These are phyloP conservation scores for Eupsilia transversa DNA, from an alignment of 2,888 invertebrate species.

Conservation along the genomic window DNA sequence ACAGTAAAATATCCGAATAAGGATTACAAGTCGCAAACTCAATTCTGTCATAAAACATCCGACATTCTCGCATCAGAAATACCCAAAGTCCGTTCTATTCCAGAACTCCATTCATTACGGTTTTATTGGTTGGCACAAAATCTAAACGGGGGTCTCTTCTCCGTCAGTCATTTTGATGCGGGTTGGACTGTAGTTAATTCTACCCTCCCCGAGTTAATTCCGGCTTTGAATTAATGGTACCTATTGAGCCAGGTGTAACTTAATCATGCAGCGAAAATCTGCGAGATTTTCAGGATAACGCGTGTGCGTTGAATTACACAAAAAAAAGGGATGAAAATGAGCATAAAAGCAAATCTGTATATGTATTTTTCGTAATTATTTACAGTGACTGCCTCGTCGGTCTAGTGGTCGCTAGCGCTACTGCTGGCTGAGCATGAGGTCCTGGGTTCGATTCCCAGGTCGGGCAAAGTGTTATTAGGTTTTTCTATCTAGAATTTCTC, in stretches of 20 bases:
- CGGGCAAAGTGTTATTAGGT: too few species aligned
- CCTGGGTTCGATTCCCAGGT: too few species aligned
- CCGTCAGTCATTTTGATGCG: slow-evolving; percentile 60
- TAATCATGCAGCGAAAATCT: slow-evolving; percentile 41
- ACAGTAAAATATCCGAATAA: too few species aligned
- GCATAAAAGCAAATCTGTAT: neutral
- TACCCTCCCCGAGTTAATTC: slow-evolving; percentile 51
- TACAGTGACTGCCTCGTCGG: too few species aligned
- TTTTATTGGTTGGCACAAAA: slow-evolving; percentile 46
- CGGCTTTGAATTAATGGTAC: slow-evolving; percentile 36
- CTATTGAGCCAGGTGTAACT: slow-evolving; percentile 38
- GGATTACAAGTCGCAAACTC: too few species aligned
- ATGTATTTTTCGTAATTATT: too few species aligned
- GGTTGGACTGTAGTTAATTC: slow-evolving; percentile 52
- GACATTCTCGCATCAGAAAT: neutral
- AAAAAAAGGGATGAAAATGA: neutral
- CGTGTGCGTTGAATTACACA: neutral
- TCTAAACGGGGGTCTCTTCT: slow-evolving; percentile 15
- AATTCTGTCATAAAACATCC: neutral
- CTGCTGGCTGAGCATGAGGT: too few species aligned
- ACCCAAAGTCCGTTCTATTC: slow-evolving; percentile 14
- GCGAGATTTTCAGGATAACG: slow-evolving; percentile 18
- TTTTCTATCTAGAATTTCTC: too few species aligned
- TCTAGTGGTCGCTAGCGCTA: too few species aligned
- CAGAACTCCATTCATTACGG: slow-evolving; percentile 27